Percentiles rank a stretch among this genome's conserved stretches.
These are phyloP conservation scores for Samia ricini DNA, from an alignment of 1,140 invertebrate genomes.

Conservation along the genomic window DNA sequence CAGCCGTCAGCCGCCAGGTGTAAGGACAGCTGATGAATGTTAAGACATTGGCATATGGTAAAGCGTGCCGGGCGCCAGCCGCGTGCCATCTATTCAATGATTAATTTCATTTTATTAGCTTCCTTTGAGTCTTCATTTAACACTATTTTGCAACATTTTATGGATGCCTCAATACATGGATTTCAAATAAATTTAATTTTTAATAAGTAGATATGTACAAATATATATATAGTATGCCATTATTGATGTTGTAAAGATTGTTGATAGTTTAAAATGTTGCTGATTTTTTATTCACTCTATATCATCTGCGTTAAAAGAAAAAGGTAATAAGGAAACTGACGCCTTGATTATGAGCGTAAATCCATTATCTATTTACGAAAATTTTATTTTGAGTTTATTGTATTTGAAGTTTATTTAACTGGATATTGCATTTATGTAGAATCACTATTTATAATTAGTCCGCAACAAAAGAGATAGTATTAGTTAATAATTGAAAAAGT, in stretches of 20 bases:
- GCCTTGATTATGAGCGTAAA: not conserved
- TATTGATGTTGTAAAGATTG: no score
- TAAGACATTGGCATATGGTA: slow-evolving; percentile 25
- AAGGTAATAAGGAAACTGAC: no score
- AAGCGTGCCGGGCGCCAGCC: slow-evolving; percentile 46
- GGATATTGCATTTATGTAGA: slow-evolving; percentile 48
- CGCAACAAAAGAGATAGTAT: slow-evolving; percentile 57
- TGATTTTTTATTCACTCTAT: no score
- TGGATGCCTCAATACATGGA: no score
- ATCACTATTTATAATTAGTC: slow-evolving; percentile 58
- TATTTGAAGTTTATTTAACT: slow-evolving; percentile 46
- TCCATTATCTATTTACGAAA: slow-evolving; percentile 33
- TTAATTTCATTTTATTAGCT: slow-evolving; percentile 31
- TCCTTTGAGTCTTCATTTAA: slow-evolving; percentile 15
- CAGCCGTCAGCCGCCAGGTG: slow-evolving; percentile 40
- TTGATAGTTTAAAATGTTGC: no score
- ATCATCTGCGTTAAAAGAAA: no score
- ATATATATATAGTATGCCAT: no score
- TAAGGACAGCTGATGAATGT: slow-evolving; percentile 43
- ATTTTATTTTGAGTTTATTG: no score
- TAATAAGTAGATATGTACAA: no score
- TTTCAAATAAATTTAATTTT: no score
- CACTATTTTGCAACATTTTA: slow-evolving; percentile 9
- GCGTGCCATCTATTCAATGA: slow-evolving; percentile 32
- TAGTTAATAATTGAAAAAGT: slow-evolving; percentile 57